Base-by-base conservation (phyloP, 2,888 invertebrate genomes). In the Brachyopa scutellaris region DNA sequence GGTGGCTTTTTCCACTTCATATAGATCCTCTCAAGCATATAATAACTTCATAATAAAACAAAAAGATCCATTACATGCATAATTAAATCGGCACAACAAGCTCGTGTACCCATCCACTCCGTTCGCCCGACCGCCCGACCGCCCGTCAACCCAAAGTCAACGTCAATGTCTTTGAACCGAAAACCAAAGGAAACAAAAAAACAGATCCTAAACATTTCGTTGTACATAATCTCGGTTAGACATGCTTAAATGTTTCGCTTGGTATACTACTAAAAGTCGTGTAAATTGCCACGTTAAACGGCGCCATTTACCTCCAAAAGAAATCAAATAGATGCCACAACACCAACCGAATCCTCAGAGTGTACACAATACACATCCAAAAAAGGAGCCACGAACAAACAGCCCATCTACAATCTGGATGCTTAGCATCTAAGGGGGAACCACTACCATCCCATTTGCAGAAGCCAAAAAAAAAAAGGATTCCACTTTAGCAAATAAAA, bases 401-500 rank as follows among this genome's bases (percentile, higher is more conserved):
- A n/a, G n/a, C n/a, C 7, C 17, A 29, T 45, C 51, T n/a, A 36
- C 45, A 77, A 53, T 62, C 17, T 21, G 33, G 42, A 45, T 55
- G 45, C 29, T 72, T 64, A 9, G 19, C 64, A 70, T 61, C 66
- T 66, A 49, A 17, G 33, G 21, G 29, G 40, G 17, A 61, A 1
- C 13, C 26, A 13, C 49, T 33, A 49, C 23, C 57, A 78, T 6
- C 62, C 8, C 13, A 55, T 23, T 13, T 29, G 55, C 33, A 26
- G 6, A 6, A 19, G 2, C 8, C 15, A 17, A 42, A 6, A 33
- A 67, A 29, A 55, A 42, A 78, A 66, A 59, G 61, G 61, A 67
- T 74, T 62, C 23, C 61, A 67, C 47, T 55, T 40, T 53, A 55
- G 17, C 26, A 40, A 77, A 67, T 79, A 73, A 79, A 55, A 67